A percentile compares a stretch with the other conserved stretches of the same genome.
phyloP scores from a whole-genome alignment of 2,797 vertebrate species.

The Cephalopachus bancanus region DNA sequence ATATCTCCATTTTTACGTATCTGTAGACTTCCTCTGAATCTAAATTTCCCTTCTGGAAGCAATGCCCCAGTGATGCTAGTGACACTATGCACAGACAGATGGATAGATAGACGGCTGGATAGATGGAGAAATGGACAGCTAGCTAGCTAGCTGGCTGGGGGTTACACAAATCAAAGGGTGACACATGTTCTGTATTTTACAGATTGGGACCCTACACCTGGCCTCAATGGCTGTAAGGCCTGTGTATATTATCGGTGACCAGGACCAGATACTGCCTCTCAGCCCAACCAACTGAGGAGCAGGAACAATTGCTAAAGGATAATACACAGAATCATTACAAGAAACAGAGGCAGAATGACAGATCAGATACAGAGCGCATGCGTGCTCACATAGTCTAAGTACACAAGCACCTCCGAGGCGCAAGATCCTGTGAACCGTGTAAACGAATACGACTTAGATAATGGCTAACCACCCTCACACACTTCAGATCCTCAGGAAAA shows the following conservation, averaged over 20 bases:
- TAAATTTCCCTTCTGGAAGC: not conserved
- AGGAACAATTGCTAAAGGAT: not conserved
- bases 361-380: not conserved
- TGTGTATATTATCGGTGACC: not conserved
- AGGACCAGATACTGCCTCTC: not conserved
- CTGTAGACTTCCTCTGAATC: not conserved
- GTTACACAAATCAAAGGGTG: not conserved
- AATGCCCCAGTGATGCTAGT: not conserved
- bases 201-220: not conserved
- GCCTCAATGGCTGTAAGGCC: not conserved
- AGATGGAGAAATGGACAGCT: no score
- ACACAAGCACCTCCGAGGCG: not conserved
- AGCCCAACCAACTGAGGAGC: not conserved
- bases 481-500: not conserved
- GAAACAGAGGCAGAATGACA: conserved; percentile 3
- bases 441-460: not conserved
- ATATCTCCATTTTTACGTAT: not conserved
- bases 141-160: not conserved
- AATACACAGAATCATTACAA: not conserved
- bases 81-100: not conserved
- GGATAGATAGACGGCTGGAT: not conserved
- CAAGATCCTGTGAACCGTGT: not conserved
- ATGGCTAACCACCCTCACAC: not conserved
- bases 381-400: not conserved
- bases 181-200: not conserved